These are phyloP conservation scores for Stegodyphus dumicola DNA, from an alignment of 1,140 invertebrate species.

Conservation along the genomic window DNA sequence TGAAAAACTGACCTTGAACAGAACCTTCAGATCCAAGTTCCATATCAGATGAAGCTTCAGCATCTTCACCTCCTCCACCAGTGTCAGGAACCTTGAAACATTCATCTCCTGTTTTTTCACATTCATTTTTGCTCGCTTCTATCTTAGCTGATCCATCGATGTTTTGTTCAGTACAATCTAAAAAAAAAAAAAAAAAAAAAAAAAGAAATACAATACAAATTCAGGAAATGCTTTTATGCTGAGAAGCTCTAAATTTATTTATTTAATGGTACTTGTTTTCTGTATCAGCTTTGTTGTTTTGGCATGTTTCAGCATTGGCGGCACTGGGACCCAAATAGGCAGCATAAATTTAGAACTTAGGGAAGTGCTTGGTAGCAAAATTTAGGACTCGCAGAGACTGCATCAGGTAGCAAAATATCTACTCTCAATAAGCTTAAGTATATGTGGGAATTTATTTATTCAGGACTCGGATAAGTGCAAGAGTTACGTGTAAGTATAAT, in stretches of 20 bases:
- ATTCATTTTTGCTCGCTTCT: not conserved
- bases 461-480: too few species aligned
- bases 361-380: too few species aligned
- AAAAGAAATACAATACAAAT: not conserved
- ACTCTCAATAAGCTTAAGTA: too few species aligned
- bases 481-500: too few species aligned
- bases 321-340: too few species aligned
- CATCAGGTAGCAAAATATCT: too few species aligned
- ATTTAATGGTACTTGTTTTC: too few species aligned
- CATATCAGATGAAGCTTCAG: conserved; percentile 38
- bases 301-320: too few species aligned
- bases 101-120: not conserved
- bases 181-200: not conserved
- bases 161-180: conserved; percentile 36
- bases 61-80: conserved; percentile 41
- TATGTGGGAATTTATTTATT: too few species aligned
- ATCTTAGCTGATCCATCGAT: conserved; percentile 8
- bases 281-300: too few species aligned
- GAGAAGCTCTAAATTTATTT: not conserved
- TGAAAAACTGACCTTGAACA: conserved; percentile 12
- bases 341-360: too few species aligned
- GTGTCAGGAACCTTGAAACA: conserved; percentile 51
- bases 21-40: conserved; percentile 40
- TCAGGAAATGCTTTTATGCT: not conserved
- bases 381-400: too few species aligned